These are phyloP conservation scores for Lagopus muta DNA, from an alignment of 2,113 vertebrate genomes.

Conservation along the genomic window DNA sequence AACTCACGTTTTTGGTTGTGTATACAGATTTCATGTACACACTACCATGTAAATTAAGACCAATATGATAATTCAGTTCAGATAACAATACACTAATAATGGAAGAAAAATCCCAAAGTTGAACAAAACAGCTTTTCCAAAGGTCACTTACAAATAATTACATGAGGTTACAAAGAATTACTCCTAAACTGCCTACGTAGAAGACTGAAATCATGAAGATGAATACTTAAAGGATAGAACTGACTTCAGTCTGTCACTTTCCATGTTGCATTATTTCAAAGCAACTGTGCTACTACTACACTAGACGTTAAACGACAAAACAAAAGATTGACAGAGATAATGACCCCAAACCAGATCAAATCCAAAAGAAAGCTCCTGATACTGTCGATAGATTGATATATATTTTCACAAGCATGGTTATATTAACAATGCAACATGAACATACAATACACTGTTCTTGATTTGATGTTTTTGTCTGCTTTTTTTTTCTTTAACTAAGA, in stretches of 20 bases:
- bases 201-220: not conserved
- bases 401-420: not conserved
- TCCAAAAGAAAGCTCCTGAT: not conserved
- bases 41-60: not conserved
- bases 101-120: not conserved
- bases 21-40: not conserved
- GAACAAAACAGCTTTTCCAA: not conserved
- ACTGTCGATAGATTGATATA: not conserved
- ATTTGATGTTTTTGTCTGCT: not conserved
- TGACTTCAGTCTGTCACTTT: not conserved
- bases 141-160: not conserved
- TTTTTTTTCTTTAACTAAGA: not conserved
- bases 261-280: not conserved
- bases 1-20: not conserved
- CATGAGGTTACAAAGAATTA: not conserved
- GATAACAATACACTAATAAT: not conserved
- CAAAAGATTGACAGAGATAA: not conserved
- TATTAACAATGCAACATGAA: not conserved
- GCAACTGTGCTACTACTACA: not conserved
- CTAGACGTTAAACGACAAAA: not conserved
- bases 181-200: not conserved
- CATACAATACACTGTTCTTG: not conserved
- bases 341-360: not conserved
- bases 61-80: not conserved
- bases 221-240: not conserved